phyloP scores from a whole-genome alignment of 1,140 invertebrate genomes.

The Steinernema khuongi region DNA sequence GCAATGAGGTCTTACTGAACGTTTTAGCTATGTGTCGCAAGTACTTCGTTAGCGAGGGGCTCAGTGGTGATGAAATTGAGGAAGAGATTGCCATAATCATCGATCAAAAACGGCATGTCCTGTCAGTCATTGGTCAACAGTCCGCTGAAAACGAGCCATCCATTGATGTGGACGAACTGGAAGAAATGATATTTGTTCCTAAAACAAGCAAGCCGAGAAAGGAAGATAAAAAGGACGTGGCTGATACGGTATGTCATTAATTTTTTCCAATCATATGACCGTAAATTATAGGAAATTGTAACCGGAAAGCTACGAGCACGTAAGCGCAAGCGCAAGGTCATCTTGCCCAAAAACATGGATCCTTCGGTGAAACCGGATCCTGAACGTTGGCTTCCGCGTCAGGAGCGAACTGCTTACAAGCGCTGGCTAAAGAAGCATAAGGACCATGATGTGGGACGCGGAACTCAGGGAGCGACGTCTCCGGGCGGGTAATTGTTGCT shows the following conservation, averaged over 20 bases:
- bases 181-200: not conserved
- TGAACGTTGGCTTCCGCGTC: not conserved
- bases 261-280: not conserved
- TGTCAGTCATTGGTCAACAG: not conserved
- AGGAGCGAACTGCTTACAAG: slow-evolving; percentile 1
- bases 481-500: not conserved
- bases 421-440: not conserved
- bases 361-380: slow-evolving; percentile 4
- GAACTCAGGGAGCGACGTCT: not conserved
- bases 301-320: not conserved
- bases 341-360: not conserved
- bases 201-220: not conserved
- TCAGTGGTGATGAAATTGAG: not conserved
- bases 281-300: slow-evolving; percentile 9
- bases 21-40: not conserved
- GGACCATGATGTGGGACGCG: not conserved
- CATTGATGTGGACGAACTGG: not conserved
- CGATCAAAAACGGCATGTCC: not conserved
- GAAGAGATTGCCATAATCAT: not conserved
- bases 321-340: not conserved
- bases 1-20: too few relatives aligned
- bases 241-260: not conserved
- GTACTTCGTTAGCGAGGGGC: not conserved
- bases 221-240: not conserved
- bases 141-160: not conserved